Evolutionary conservation across 2,888 invertebrate genomes (phyloP).

Genomic region (Mesoligia furuncula): DNA sequence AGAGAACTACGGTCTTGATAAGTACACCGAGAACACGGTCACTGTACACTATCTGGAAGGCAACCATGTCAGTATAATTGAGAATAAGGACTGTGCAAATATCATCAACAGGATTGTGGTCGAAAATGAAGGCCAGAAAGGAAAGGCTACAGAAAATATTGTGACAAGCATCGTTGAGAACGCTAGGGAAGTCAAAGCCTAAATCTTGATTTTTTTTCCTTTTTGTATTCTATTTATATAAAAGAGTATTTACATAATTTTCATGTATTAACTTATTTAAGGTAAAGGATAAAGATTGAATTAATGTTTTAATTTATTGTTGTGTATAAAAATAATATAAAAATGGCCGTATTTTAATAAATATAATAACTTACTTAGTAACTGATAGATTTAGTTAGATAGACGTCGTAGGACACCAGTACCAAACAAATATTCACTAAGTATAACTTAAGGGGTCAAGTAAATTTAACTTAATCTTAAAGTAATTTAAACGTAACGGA

Average conservation of each 20-base stretch:
- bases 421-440: constrained; percentile 86
- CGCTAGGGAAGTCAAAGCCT: constrained; percentile 75
- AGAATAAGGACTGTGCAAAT: constrained; percentile 91
- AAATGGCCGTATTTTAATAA: constrained; percentile 76
- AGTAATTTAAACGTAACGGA: constrained; percentile 30
- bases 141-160: constrained; percentile 76
- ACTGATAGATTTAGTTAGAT: constrained; percentile 56
- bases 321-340: constrained; percentile 57
- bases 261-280: constrained; percentile 58
- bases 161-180: constrained; percentile 84
- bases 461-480: constrained; percentile 36
- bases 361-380: constrained; percentile 66
- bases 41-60: constrained; percentile 92
- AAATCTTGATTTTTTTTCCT: constrained; percentile 34
- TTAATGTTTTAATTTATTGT: constrained; percentile 47
- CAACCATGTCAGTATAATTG: constrained; percentile 93
- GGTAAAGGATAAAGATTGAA: constrained; percentile 50
- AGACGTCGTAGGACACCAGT: constrained; percentile 81
- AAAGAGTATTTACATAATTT: constrained; percentile 37
- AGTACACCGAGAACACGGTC: constrained; percentile 90
- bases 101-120: constrained; percentile 89
- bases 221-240: constrained; percentile 39
- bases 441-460: constrained; percentile 49
- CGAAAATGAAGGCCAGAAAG: constrained; percentile 70
- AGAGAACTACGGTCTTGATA: constrained; percentile 92